Evolutionary conservation across 2,888 invertebrate genomes (phyloP).

Genomic region (Erannis defoliaria): DNA sequence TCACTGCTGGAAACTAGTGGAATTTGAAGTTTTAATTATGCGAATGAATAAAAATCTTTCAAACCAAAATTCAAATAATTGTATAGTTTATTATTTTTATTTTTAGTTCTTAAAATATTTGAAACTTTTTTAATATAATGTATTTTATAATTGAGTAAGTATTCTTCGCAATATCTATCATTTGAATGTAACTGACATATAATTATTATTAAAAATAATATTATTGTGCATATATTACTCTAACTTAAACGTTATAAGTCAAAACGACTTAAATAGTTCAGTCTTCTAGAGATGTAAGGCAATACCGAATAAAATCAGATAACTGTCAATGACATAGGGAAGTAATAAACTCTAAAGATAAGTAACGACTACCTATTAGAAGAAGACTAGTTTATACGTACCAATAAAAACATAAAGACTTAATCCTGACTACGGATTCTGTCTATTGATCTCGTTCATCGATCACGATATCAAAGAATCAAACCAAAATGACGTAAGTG

Average conservation of each 20-base stretch:
- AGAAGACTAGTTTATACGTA: slow-evolving; percentile 28
- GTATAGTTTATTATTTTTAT: too few species aligned
- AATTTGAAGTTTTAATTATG: slow-evolving; percentile 5
- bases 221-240: not conserved
- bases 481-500: slow-evolving; percentile 38
- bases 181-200: too few species aligned
- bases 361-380: slow-evolving; percentile 25
- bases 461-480: slow-evolving; percentile 59
- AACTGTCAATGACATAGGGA: slow-evolving; percentile 31
- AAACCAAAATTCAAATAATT: too few species aligned
- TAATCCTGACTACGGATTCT: slow-evolving; percentile 68
- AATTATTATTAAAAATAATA: not conserved
- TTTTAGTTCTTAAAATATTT: too few species aligned
- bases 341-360: slow-evolving; percentile 39
- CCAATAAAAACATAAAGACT: slow-evolving; percentile 42
- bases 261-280: not conserved
- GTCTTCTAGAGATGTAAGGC: not conserved
- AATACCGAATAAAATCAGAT: slow-evolving; percentile 5
- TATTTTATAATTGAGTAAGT: too few species aligned
- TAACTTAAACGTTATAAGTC: not conserved
- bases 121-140: too few species aligned
- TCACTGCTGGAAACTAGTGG: slow-evolving; percentile 41
- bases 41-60: not conserved
- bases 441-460: slow-evolving; percentile 74
- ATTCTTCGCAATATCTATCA: too few species aligned